Conservation (phyloP, 2,113 vertebrate species). For the Antechinus stuartii region DNA sequence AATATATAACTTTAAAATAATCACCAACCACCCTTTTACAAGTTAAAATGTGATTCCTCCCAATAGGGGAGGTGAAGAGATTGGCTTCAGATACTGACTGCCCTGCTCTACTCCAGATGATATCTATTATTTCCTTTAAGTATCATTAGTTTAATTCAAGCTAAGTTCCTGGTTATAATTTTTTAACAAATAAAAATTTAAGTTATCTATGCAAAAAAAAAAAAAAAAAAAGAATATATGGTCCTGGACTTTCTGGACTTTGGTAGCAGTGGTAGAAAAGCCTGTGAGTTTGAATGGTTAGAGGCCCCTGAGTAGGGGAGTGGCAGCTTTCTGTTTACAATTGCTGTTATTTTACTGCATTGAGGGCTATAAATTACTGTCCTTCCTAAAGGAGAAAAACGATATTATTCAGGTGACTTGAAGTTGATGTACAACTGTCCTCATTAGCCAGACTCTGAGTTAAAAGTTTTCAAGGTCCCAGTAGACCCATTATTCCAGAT, state of each 20-base stretch:
- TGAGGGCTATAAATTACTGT: not conserved
- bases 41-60: too few relatives aligned
- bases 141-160: too few relatives aligned
- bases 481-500: not conserved
- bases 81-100: too few relatives aligned
- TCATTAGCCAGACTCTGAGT: not conserved
- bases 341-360: not conserved
- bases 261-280: not conserved
- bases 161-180: too few relatives aligned
- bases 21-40: too few relatives aligned
- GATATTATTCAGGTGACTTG: not conserved
- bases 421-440: not conserved
- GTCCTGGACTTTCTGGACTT: not conserved
- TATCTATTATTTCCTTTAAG: too few relatives aligned
- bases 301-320: not conserved
- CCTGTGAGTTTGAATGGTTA: not conserved
- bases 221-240: too few relatives aligned
- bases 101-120: too few relatives aligned
- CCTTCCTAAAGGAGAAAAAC: not conserved
- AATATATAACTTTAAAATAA: too few relatives aligned
- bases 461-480: not conserved
- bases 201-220: too few relatives aligned
- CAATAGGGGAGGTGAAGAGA: too few relatives aligned
- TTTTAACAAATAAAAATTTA: too few relatives aligned
- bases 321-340: not conserved